phyloP scores from a whole-genome alignment of 2,888 invertebrate genomes.

The Junonia oenone region DNA sequence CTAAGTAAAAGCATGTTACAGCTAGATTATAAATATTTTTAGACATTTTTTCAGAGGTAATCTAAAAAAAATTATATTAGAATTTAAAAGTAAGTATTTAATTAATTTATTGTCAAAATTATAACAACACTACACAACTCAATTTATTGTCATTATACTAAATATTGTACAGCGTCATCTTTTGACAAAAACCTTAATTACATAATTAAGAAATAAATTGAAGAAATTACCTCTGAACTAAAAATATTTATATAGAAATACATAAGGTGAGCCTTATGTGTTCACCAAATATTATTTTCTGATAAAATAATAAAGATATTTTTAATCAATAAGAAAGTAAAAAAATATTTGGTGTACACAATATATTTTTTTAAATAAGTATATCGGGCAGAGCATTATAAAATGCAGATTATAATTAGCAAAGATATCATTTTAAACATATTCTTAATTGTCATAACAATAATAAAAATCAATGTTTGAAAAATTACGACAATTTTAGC shows the following conservation, averaged over 20 bases:
- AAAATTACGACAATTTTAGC: background rate
- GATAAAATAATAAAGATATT: background rate
- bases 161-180: background rate
- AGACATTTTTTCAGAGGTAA: conserved; percentile 6
- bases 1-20: background rate
- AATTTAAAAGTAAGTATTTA: too few species aligned
- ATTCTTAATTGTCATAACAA: background rate
- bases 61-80: too few species aligned
- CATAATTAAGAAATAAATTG: background rate
- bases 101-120: background rate
- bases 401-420: conserved; percentile 30
- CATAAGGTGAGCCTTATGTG: background rate
- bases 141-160: background rate
- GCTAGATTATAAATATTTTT: conserved; percentile 5
- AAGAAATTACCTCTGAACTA: conserved; percentile 1
- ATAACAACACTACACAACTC: background rate
- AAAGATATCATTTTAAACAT: background rate
- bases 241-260: conserved; percentile 6
- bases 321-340: background rate
- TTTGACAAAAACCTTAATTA: background rate
- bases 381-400: conserved; percentile 43
- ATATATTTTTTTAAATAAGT: conserved; percentile 21
- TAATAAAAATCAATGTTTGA: background rate
- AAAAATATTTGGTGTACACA: conserved; percentile 5
- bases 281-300: conserved; percentile 7